Conservation (phyloP, 53 echinoderm and acorn worm species). For the Holothuria scabra region DNA sequence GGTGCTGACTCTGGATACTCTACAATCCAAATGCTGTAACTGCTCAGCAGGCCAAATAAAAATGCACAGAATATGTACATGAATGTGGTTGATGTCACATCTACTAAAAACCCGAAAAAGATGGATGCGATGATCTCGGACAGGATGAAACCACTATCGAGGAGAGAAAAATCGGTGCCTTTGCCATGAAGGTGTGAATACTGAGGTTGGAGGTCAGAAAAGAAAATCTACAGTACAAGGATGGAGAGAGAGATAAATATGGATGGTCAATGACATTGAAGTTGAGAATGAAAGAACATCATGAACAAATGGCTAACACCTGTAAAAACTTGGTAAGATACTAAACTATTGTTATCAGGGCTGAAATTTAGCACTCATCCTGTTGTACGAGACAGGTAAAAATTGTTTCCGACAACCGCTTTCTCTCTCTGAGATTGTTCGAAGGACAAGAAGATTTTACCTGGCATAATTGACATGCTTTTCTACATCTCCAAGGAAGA, state of each 20-base stretch:
- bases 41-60: constrained; percentile 67
- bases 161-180: constrained; percentile 84
- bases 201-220: constrained; percentile 54
- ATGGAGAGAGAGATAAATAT: neutral
- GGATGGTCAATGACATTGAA: neutral
- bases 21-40: constrained; percentile 52
- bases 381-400: too few relatives aligned
- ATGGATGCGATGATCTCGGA: constrained; percentile 89
- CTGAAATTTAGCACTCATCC: too few relatives aligned
- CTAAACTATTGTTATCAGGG: too few relatives aligned
- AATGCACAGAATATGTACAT: constrained; percentile 85
- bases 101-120: constrained; percentile 83
- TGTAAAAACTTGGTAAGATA: too few relatives aligned
- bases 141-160: constrained; percentile 96
- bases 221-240: constrained; percentile 70
- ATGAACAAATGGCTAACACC: neutral
- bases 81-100: constrained; percentile 68
- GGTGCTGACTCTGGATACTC: neutral
- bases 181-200: constrained; percentile 70
- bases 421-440: too few relatives aligned
- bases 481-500: too few relatives aligned
- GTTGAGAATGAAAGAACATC: neutral
- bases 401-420: too few relatives aligned
- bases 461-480: too few relatives aligned
- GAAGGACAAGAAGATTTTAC: too few relatives aligned